phyloP scores from a whole-genome alignment of 2,113 vertebrate species.

The Platichthys flesus region DNA sequence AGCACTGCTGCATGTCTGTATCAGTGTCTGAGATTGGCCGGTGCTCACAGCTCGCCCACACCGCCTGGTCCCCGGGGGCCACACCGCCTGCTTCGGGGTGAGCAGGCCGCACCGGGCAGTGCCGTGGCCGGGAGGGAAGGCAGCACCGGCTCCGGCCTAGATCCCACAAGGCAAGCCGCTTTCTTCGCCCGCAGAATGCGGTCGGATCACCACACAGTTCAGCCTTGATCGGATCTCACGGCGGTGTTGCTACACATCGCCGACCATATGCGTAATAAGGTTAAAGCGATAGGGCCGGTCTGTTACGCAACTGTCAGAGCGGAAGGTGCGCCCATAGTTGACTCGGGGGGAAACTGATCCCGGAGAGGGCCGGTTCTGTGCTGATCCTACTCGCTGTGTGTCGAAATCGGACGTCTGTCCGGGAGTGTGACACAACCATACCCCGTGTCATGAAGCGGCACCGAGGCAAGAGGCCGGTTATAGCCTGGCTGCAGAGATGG shows the following conservation, averaged over 20 bases:
- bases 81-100: slow-evolving; percentile 24
- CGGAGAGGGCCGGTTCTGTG: slow-evolving; percentile 16
- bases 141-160: slow-evolving; percentile 53
- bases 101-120: slow-evolving; percentile 71
- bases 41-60: slow-evolving; percentile 6
- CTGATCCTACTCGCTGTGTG: not conserved
- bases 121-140: slow-evolving; percentile 31
- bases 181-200: slow-evolving; percentile 27
- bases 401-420: slow-evolving; percentile 35
- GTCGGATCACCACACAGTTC: not conserved
- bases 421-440: slow-evolving; percentile 16
- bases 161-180: slow-evolving; percentile 6
- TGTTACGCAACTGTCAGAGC: slow-evolving; percentile 76
- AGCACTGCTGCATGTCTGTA: slow-evolving; percentile 52
- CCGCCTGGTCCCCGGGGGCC: not conserved
- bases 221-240: slow-evolving; percentile 19
- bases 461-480: slow-evolving; percentile 21
- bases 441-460: slow-evolving; percentile 32
- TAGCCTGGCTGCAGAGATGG: slow-evolving; percentile 36
- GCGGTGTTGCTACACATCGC: slow-evolving; percentile 37
- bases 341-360: slow-evolving; percentile 46
- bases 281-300: slow-evolving; percentile 53
- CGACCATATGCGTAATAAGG: slow-evolving; percentile 35
- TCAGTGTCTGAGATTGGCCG: slow-evolving; percentile 37
- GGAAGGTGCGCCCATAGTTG: slow-evolving; percentile 67